A percentile compares a stretch with the other conserved stretches of the same genome.
These are phyloP conservation scores for Helicoverpa zea DNA, from an alignment of 1,140 invertebrate species.

Conservation along the genomic window DNA sequence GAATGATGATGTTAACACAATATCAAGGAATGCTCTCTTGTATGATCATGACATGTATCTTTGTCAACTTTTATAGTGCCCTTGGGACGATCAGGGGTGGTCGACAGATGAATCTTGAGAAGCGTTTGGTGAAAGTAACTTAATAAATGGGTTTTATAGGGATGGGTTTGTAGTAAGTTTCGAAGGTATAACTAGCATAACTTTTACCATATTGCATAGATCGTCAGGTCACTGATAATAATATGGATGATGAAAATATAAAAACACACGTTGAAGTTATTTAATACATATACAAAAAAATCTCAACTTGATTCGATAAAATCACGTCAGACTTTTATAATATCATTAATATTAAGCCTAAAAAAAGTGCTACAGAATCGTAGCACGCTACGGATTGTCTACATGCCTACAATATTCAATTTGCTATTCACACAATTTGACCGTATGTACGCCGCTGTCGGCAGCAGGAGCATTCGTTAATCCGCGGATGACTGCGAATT, in stretches of 20 bases:
- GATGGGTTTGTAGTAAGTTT: no score
- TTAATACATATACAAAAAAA: no score
- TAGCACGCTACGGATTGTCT: not conserved
- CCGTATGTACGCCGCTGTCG: constrained; percentile 51
- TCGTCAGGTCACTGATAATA: no score
- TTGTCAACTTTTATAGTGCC: constrained; percentile 18
- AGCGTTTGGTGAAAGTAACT: no score
- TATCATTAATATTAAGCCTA: not conserved
- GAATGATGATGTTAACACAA: not conserved
- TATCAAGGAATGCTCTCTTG: not conserved
- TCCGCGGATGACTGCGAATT: constrained; percentile 64
- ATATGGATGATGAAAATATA: no score
- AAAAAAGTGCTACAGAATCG: constrained; percentile 18
- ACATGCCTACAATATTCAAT: not conserved
- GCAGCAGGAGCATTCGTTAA: constrained; percentile 66
- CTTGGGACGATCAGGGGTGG: constrained; percentile 5
- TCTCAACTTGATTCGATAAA: no score
- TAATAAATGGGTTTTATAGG: no score
- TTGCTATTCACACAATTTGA: constrained; percentile 19
- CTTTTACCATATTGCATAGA: no score
- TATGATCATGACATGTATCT: not conserved
- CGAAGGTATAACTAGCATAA: no score
- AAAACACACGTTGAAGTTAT: no score
- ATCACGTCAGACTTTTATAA: not conserved
- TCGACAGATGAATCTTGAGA: no score